A percentile compares a stretch with the other conserved stretches of the same genome.
Conservation (phyloP, 2,113 vertebrate genomes). For the Camelus bactrianus region DNA sequence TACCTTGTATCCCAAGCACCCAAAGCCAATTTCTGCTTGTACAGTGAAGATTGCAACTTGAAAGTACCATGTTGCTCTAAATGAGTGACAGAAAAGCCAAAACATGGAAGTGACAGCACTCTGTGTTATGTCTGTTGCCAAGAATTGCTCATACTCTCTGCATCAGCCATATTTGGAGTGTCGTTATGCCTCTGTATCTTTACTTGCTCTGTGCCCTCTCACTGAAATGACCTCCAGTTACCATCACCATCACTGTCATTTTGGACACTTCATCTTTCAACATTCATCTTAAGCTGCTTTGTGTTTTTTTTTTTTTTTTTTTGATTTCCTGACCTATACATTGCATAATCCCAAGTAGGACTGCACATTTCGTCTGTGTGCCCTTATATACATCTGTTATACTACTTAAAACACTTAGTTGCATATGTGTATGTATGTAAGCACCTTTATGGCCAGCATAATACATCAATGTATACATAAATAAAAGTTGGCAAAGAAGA, state of each 20-base stretch:
- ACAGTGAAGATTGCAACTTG: not conserved
- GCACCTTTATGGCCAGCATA: not conserved
- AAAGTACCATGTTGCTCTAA: not conserved
- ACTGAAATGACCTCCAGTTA: not conserved
- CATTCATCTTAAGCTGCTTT: not conserved
- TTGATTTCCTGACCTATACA: not conserved
- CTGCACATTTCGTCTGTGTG: not conserved
- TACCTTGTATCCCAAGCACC: not conserved
- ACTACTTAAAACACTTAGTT: not conserved
- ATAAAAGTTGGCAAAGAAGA: not conserved
- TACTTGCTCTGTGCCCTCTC: not conserved
- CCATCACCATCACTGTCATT: not conserved
- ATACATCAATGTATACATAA: not conserved
- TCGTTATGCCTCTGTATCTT: not conserved
- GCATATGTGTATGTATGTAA: not conserved
- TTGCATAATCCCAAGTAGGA: not conserved
- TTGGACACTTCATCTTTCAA: not conserved
- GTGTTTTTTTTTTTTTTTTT: too few relatives aligned
- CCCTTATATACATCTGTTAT: not conserved
- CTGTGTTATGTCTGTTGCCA: not conserved
- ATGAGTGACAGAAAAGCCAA: not conserved
- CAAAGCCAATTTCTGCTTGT: conserved; percentile 32
- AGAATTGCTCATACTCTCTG: not conserved
- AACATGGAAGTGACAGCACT: not conserved
- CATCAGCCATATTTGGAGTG: too few relatives aligned